A percentile compares a stretch with the other conserved stretches of the same genome.
These are phyloP conservation scores for Hydrolagus colliei DNA, from an alignment of 2,797 vertebrate species.

Conservation along the genomic window DNA sequence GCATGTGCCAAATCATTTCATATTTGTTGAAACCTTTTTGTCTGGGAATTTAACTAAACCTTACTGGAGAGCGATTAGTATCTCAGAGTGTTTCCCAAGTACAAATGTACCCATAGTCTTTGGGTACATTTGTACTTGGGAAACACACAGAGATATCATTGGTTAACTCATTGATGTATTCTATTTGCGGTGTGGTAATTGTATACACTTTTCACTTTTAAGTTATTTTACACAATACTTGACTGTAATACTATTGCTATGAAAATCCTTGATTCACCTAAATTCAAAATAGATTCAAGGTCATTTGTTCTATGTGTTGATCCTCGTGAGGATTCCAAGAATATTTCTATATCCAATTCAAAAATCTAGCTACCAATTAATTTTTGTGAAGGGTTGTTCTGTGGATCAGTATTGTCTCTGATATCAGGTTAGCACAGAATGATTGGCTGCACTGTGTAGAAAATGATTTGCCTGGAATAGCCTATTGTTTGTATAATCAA, in stretches of 20 bases:
- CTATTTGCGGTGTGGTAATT: no score
- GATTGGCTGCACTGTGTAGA: no score
- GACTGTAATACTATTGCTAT: not conserved
- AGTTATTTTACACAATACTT: not conserved
- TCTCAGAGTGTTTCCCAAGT: not conserved
- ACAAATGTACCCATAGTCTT: no score
- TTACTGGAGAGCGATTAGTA: not conserved
- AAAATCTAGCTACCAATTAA: not conserved
- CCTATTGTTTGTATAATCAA: no score
- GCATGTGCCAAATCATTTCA: conserved; percentile 17
- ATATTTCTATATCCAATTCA: not conserved
- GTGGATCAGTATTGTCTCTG: no score
- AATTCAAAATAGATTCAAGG: not conserved
- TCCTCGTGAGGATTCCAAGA: not conserved
- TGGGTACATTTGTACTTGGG: not conserved
- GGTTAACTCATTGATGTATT: not conserved
- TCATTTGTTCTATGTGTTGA: not conserved
- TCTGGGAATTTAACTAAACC: not conserved
- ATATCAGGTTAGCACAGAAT: no score
- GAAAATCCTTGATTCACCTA: not conserved
- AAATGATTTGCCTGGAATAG: no score
- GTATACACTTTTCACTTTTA: not conserved
- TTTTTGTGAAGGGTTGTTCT: not conserved
- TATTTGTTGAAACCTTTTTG: conserved; percentile 9
- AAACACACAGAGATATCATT: not conserved